Evolutionary conservation across 2,113 vertebrate species (phyloP).

Genomic region (Pteronura brasiliensis): DNA sequence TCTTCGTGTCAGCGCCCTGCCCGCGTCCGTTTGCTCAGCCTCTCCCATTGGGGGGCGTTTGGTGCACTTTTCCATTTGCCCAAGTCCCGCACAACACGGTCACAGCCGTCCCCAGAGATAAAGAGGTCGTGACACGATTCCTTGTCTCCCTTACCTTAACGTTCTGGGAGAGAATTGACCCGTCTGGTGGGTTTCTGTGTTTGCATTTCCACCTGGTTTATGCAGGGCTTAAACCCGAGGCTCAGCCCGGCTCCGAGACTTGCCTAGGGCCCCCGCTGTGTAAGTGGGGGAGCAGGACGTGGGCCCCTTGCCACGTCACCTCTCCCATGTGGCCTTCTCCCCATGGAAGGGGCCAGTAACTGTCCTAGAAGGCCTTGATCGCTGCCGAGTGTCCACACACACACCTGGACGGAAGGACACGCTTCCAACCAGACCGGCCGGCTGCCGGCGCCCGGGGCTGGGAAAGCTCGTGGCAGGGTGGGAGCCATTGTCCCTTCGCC

Average conservation of each 20-base stretch:
- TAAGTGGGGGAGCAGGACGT: too few relatives aligned
- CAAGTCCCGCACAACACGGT: not conserved
- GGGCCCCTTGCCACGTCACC: too few relatives aligned
- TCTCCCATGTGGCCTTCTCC: not conserved
- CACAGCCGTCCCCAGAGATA: not conserved
- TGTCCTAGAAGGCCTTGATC: not conserved
- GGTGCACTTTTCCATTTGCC: not conserved
- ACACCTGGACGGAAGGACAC: not conserved
- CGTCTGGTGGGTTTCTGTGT: not conserved
- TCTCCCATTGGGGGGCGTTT: too few relatives aligned
- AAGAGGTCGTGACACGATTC: not conserved
- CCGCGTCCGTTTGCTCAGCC: not conserved
- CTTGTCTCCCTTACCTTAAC: not conserved
- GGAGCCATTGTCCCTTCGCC: not conserved
- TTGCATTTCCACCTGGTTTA: not conserved
- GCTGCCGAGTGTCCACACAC: fast-evolving
- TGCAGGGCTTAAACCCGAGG: not conserved
- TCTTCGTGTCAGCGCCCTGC: not conserved
- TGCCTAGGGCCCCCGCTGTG: not conserved
- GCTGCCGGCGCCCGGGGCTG: not conserved
- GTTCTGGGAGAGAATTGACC: not conserved
- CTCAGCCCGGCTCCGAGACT: not conserved
- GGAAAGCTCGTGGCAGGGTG: fast-evolving
- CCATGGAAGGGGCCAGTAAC: fast-evolving
- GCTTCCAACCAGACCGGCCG: not conserved